phyloP scores from a whole-genome alignment of 2,113 vertebrate species.

The Brienomyrus longianalis region DNA sequence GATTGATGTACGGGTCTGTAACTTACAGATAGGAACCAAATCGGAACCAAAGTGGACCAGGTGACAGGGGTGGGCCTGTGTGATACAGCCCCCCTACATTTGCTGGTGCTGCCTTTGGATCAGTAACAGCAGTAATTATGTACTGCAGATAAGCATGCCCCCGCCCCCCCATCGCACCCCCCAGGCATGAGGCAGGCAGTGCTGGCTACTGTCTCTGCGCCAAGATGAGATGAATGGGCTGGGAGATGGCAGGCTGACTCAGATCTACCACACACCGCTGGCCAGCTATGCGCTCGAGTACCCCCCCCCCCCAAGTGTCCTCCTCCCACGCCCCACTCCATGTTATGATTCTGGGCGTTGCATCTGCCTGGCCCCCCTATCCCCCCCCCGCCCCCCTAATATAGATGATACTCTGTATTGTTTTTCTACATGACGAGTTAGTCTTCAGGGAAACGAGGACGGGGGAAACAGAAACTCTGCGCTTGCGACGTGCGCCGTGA shows the following conservation, averaged over 20 bases:
- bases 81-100: background rate
- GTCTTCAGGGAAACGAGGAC: background rate
- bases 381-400: background rate
- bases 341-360: background rate
- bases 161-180: background rate
- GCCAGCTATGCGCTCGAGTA: background rate
- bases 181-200: background rate
- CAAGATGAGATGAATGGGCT: background rate
- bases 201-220: background rate
- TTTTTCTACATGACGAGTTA: background rate
- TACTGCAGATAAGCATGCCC: background rate
- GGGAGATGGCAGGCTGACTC: background rate
- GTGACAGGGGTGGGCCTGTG: background rate
- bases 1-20: background rate
- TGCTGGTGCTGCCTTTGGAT: background rate
- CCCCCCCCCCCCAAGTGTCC: background rate
- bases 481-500: background rate
- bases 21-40: background rate
- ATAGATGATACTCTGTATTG: background rate
- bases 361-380: conserved; percentile 15
- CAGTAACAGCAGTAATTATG: background rate
- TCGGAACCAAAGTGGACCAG: background rate
- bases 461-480: background rate
- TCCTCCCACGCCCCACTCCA: background rate
- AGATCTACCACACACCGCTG: background rate